These are phyloP conservation scores for Morbakka virulenta DNA, from an alignment of 30 jellyfish, hydroid and myxozoan species.

Conservation along the genomic window DNA sequence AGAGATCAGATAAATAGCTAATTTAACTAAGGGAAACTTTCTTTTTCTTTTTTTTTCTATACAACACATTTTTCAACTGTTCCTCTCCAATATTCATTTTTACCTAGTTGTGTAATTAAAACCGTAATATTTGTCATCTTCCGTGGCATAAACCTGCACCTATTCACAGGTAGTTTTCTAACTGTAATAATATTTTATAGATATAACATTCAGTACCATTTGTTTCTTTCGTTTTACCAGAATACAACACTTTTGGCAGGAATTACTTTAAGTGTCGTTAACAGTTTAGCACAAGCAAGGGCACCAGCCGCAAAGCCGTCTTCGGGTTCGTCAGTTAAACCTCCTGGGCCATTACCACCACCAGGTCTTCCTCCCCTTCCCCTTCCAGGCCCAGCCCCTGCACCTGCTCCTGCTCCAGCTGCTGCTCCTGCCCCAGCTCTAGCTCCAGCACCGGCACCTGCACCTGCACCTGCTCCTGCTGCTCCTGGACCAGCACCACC, in stretches of 20 bases:
- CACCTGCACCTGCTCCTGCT: constrained; percentile 24
- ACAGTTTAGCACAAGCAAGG: constrained; percentile 82
- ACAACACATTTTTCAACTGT: not conserved
- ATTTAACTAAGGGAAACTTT: too few species aligned
- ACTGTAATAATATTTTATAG: too few species aligned
- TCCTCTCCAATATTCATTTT: not conserved
- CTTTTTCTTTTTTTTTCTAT: not conserved
- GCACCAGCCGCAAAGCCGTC: constrained; percentile 58
- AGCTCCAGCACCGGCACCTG: constrained; percentile 43
- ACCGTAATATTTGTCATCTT: too few species aligned
- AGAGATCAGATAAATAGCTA: too few species aligned
- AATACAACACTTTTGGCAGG: constrained; percentile 95
- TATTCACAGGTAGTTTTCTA: too few species aligned
- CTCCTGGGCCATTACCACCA: constrained; percentile 49
- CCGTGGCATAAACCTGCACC: too few species aligned
- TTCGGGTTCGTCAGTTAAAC: constrained; percentile 47
- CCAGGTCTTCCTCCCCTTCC: too few species aligned
- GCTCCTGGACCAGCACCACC: constrained; percentile 44
- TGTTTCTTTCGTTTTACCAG: constrained; percentile 29
- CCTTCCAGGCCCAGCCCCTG: constrained; percentile 44
- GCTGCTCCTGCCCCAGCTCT: constrained; percentile 54
- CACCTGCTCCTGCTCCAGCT: constrained; percentile 19
- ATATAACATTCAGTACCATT: not conserved
- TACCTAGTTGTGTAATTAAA: not conserved
- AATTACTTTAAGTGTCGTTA: constrained; percentile 89